A percentile compares a stretch with the other conserved stretches of the same genome.
Conservation (phyloP, 2,888 invertebrate genomes). For the Aplocera efformata region DNA sequence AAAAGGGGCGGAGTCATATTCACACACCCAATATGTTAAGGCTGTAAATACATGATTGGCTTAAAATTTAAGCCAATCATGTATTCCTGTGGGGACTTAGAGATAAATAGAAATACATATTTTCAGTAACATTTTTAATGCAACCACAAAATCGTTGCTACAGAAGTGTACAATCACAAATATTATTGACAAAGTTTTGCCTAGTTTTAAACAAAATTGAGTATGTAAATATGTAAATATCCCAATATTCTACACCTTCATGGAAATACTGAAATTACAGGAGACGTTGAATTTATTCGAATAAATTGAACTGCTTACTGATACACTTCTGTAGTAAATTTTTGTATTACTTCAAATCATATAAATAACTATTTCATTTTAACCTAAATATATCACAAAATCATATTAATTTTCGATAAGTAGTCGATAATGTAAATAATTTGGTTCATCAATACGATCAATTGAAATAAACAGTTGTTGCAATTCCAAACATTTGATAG, state of each 20-base stretch:
- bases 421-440: slow-evolving; percentile 18
- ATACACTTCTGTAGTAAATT: slow-evolving; percentile 26
- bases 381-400: slow-evolving; percentile 31
- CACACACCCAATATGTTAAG: too few species aligned
- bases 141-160: slow-evolving; percentile 51
- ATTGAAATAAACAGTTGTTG: slow-evolving; percentile 3
- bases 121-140: slow-evolving; percentile 56
- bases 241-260: neutral
- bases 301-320: neutral
- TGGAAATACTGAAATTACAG: too few species aligned
- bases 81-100: too few species aligned
- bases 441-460: slow-evolving; percentile 5
- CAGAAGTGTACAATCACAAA: too few species aligned
- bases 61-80: too few species aligned
- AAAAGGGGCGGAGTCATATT: too few species aligned
- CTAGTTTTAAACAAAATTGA: too few species aligned
- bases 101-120: neutral
- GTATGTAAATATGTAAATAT: too few species aligned
- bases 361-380: slow-evolving; percentile 17
- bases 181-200: too few species aligned
- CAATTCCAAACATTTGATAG: too few species aligned
- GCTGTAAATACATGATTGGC: too few species aligned
- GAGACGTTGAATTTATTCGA: too few species aligned
- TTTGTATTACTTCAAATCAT: slow-evolving; percentile 21
- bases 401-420: slow-evolving; percentile 21